Conservation (phyloP, 2,797 vertebrate genomes). For the Typhlichthys eigenmanni region DNA sequence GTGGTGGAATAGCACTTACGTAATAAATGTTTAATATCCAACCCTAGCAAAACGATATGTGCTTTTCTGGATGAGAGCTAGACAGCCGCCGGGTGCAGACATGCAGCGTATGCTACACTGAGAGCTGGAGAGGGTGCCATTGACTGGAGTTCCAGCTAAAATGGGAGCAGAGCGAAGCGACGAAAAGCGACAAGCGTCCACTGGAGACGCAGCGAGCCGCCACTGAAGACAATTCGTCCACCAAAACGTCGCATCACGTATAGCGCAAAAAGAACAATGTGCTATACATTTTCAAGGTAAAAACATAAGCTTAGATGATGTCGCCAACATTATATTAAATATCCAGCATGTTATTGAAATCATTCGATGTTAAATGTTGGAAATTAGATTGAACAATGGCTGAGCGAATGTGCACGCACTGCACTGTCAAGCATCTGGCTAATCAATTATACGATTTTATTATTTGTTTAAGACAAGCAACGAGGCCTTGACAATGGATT, state of each 20-base stretch:
- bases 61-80: constrained; percentile 59
- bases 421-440: background rate
- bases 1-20: too few relatives aligned
- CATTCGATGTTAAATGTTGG: constrained; percentile 18
- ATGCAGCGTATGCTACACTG: constrained; percentile 58
- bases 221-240: constrained; percentile 30
- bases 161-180: constrained; percentile 53
- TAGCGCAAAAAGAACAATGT: constrained; percentile 1
- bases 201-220: constrained; percentile 20
- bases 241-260: constrained; percentile 44
- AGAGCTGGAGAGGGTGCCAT: constrained; percentile 66
- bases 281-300: constrained; percentile 49
- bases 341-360: constrained; percentile 17
- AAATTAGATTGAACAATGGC: constrained; percentile 28
- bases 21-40: too few relatives aligned
- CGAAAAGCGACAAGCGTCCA: constrained; percentile 40
- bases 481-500: constrained; percentile 36
- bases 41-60: background rate
- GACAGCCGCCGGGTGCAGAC: constrained; percentile 70
- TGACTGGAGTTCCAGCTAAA: constrained; percentile 61
- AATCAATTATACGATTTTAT: constrained; percentile 20
- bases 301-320: constrained; percentile 3
- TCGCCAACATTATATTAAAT: constrained; percentile 28
- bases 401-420: constrained; percentile 15
- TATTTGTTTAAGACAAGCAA: constrained; percentile 47